These are phyloP conservation scores for Girardinus metallicus DNA, from an alignment of 2,797 vertebrate species.

Conservation along the genomic window DNA sequence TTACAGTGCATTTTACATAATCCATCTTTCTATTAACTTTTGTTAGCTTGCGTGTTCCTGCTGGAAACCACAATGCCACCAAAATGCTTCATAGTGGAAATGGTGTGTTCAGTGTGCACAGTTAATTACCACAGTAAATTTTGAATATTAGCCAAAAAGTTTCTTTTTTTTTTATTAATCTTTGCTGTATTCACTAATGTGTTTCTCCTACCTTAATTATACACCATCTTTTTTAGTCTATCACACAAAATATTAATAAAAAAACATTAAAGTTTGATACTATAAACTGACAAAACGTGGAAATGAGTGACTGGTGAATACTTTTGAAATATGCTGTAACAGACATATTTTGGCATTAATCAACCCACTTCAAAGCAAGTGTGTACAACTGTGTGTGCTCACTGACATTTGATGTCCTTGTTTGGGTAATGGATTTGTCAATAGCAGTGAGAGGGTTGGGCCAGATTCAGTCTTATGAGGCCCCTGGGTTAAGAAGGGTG, in stretches of 20 bases:
- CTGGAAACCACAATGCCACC: background rate
- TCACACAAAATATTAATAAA: background rate
- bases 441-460: conserved; percentile 69
- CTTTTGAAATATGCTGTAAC: background rate
- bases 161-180: background rate
- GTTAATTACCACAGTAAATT: background rate
- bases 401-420: conserved; percentile 78
- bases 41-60: background rate
- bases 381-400: conserved; percentile 48
- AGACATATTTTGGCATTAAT: conserved; percentile 42
- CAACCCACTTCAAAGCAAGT: conserved; percentile 48
- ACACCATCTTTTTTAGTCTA: background rate
- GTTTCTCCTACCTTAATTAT: background rate
- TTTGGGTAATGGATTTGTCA: conserved; percentile 79
- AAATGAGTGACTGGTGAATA: background rate
- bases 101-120: background rate
- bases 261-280: background rate
- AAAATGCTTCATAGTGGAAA: background rate
- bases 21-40: background rate
- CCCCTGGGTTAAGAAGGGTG: conserved; percentile 80
- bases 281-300: background rate
- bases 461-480: conserved; percentile 74
- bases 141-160: background rate
- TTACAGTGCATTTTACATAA: background rate
- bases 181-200: background rate